phyloP scores from a whole-genome alignment of 2,113 vertebrate genomes.

The Connochaetes taurinus region DNA sequence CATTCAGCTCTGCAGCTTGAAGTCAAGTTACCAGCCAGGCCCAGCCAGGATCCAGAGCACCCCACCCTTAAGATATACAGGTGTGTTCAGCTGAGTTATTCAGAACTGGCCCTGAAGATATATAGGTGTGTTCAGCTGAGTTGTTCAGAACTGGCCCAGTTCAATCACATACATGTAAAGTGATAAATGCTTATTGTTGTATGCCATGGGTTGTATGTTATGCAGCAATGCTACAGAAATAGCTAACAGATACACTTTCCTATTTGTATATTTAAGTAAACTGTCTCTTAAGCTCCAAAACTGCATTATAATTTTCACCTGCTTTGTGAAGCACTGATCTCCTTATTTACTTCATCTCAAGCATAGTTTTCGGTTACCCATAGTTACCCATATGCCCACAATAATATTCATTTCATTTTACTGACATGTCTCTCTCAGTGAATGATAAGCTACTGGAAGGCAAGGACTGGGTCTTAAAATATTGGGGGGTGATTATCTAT shows the following conservation, averaged over 20 bases:
- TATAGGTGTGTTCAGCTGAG: neutral
- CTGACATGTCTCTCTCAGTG: neutral
- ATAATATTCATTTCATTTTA: neutral
- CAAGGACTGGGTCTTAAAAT: neutral
- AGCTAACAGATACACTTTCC: neutral
- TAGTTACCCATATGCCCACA: neutral
- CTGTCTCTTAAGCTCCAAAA: neutral
- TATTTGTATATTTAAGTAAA: neutral
- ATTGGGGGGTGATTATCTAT: neutral
- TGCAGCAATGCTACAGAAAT: neutral
- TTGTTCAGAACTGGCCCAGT: neutral
- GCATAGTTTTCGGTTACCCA: neutral
- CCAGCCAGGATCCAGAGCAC: neutral
- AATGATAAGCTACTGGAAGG: neutral
- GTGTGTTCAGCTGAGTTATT: neutral
- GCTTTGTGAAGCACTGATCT: neutral
- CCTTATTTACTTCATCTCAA: neutral
- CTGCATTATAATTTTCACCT: neutral
- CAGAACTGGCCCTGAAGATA: neutral
- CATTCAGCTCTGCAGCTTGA: neutral
- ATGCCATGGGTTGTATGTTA: neutral
- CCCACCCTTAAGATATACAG: rapidly evolving
- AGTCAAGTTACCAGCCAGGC: neutral
- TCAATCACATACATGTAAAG: neutral
- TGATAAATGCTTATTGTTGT: neutral